Percentiles rank a stretch among this genome's conserved stretches.
phyloP scores from a whole-genome alignment of 2,888 invertebrate species.

The Linyphia triangularis region DNA sequence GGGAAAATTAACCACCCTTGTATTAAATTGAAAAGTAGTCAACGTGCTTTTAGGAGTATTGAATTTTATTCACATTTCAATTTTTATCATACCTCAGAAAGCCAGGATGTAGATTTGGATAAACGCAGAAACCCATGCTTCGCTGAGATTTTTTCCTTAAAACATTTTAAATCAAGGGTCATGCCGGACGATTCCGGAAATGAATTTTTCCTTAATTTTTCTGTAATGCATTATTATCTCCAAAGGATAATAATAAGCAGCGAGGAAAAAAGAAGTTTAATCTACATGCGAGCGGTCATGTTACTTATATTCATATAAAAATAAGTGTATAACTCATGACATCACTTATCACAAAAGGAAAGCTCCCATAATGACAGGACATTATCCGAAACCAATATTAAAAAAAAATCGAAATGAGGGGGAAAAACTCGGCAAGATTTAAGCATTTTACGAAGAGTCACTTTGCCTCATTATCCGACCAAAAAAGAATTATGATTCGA shows the following conservation, averaged over 20 bases:
- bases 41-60: too few species aligned
- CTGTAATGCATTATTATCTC: not conserved
- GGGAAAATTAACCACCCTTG: too few species aligned
- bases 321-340: conserved; percentile 43
- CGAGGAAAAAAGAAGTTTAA: conserved; percentile 22
- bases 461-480: conserved; percentile 44
- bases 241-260: not conserved
- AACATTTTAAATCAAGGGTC: not conserved
- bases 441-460: conserved; percentile 51
- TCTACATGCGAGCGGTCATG: conserved; percentile 13
- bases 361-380: conserved; percentile 48
- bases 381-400: conserved; percentile 67
- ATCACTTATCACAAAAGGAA: conserved; percentile 56
- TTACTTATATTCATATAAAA: conserved; percentile 34
- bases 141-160: not conserved
- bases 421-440: conserved; percentile 27
- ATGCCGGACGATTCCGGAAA: not conserved
- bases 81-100: too few species aligned
- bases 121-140: too few species aligned
- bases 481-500: conserved; percentile 56
- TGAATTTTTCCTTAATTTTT: conserved; percentile 7
- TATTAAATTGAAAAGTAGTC: too few species aligned
- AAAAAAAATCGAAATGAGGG: conserved; percentile 25
- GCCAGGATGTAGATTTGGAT: too few species aligned
- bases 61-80: too few species aligned